phyloP scores from a whole-genome alignment of 2,113 vertebrate species.

The Coreoperca whiteheadi region DNA sequence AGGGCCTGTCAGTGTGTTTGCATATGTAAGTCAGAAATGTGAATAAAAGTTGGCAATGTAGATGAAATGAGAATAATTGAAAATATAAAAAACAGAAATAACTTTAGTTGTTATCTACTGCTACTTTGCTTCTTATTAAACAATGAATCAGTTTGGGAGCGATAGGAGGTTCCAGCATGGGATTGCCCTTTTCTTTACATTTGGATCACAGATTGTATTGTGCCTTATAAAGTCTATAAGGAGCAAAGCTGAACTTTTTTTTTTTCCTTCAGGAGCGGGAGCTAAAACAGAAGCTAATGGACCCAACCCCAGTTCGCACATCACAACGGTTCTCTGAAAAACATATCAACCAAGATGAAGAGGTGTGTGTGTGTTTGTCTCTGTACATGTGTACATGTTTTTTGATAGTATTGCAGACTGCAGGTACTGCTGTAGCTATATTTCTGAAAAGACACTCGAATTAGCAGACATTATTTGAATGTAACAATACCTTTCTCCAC shows the following conservation, averaged over 20 bases:
- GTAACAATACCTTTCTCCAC: too few species aligned
- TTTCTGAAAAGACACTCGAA: neutral
- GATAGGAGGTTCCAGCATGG: neutral
- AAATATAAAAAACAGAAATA: neutral
- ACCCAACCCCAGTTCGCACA: conserved; percentile 84
- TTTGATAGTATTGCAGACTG: neutral
- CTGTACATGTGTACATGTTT: neutral
- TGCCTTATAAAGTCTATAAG: neutral
- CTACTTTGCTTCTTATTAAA: neutral
- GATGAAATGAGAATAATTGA: neutral
- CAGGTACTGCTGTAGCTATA: neutral
- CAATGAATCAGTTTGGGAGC: neutral
- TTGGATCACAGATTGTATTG: neutral
- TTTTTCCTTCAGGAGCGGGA: conserved; percentile 86
- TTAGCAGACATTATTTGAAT: too few species aligned
- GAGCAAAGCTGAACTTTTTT: neutral
- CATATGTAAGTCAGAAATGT: neutral
- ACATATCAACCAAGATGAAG: conserved; percentile 79
- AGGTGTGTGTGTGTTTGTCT: conserved; percentile 81
- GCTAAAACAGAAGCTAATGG: conserved; percentile 87
- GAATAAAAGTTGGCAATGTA: neutral
- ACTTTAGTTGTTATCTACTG: neutral
- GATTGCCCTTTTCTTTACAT: neutral
- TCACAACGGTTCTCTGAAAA: conserved; percentile 86
- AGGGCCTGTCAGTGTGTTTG: conserved; percentile 42